Evolutionary conservation across 2,797 vertebrate species (phyloP).

Genomic region (Semaprochilodus insignis): DNA sequence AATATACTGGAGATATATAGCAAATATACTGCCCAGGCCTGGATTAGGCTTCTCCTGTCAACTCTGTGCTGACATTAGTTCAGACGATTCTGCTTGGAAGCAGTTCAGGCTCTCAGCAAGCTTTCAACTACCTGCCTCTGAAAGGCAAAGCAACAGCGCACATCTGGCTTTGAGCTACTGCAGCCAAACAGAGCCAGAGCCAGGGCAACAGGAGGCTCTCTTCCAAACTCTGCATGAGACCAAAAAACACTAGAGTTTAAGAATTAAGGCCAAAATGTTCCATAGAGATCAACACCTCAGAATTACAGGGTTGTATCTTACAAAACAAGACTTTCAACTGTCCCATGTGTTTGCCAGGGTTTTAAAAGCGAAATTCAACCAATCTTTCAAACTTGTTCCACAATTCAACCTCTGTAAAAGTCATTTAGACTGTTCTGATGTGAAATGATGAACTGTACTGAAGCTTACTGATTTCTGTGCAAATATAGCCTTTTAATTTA

Average conservation of each 20-base stretch:
- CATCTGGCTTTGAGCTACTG: constrained; percentile 19
- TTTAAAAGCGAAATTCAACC: not conserved
- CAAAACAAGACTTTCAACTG: not conserved
- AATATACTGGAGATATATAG: not conserved
- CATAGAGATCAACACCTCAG: not conserved
- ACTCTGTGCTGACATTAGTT: not conserved
- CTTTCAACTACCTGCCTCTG: not conserved
- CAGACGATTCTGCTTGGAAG: constrained; percentile 1
- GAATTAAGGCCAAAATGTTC: constrained; percentile 10
- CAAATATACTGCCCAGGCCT: not conserved
- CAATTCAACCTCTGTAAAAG: too few relatives aligned
- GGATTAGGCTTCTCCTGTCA: not conserved
- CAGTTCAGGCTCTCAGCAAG: not conserved
- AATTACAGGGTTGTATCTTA: not conserved
- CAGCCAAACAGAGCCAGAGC: not conserved
- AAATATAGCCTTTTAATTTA: too few relatives aligned
- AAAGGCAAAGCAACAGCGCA: not conserved
- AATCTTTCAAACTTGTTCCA: too few relatives aligned
- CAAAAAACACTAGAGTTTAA: not conserved
- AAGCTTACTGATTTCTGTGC: too few relatives aligned
- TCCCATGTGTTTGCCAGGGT: not conserved
- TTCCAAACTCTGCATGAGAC: constrained; percentile 10
- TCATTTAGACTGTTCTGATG: too few relatives aligned
- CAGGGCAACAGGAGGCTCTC: not conserved
- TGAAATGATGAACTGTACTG: too few relatives aligned